These are phyloP conservation scores for Eulemur macaco DNA, from an alignment of 2,113 vertebrate genomes.

Conservation along the genomic window DNA sequence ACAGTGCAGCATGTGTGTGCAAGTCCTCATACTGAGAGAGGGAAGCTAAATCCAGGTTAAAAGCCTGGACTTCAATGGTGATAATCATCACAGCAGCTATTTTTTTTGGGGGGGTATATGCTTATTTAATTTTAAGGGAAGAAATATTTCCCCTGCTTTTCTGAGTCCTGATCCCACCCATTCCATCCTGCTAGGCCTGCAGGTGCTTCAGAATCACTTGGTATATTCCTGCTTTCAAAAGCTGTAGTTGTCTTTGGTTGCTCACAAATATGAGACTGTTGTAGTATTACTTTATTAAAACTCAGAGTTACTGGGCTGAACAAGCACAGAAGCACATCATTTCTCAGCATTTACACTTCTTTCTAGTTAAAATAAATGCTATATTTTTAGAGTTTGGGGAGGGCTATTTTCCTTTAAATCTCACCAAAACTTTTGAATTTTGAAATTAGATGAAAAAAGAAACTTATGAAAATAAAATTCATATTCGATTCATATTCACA, in stretches of 20 bases:
- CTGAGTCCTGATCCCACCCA: not conserved
- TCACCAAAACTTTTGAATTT: constrained; percentile 31
- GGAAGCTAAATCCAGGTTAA: not conserved
- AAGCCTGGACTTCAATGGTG: not conserved
- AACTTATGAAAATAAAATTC: constrained; percentile 64
- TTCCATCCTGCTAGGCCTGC: not conserved
- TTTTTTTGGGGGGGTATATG: not conserved
- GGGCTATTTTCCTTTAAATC: constrained; percentile 31
- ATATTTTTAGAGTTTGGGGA: not conserved
- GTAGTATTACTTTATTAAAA: not conserved
- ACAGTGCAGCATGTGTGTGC: not conserved
- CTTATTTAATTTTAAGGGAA: constrained; percentile 7
- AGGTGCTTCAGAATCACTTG: not conserved
- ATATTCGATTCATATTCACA: constrained; percentile 44
- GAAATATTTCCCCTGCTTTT: not conserved
- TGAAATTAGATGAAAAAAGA: constrained; percentile 48
- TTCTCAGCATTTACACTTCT: not conserved
- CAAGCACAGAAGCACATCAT: not conserved
- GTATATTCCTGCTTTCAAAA: not conserved
- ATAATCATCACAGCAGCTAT: not conserved
- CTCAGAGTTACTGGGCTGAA: not conserved
- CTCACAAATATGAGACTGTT: not conserved
- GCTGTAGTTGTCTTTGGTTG: not conserved
- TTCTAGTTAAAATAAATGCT: not conserved
- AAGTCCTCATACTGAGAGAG: not conserved